Percentiles rank a stretch among this genome's conserved stretches.
Conservation (phyloP, 2,113 vertebrate genomes). For the Eudyptes chrysolophus region DNA sequence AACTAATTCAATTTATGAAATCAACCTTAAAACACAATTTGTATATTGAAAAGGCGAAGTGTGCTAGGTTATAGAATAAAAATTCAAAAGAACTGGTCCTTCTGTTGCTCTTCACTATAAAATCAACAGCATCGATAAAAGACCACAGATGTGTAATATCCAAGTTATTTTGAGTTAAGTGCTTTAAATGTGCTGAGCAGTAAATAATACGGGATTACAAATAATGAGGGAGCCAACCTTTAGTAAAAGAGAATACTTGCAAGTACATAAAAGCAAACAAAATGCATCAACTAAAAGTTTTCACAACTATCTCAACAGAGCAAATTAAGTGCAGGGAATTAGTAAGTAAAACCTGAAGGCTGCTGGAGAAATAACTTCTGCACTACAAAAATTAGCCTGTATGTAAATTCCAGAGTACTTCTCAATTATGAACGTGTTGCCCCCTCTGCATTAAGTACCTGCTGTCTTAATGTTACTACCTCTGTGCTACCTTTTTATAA, state of each 20-base stretch:
- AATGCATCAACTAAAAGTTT: not conserved
- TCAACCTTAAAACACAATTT: not conserved
- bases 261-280: not conserved
- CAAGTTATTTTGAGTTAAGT: conserved; percentile 38
- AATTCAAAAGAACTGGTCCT: not conserved
- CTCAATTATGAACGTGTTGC: not conserved
- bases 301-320: not conserved
- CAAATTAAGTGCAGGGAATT: not conserved
- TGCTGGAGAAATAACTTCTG: not conserved
- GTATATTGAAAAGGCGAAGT: not conserved
- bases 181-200: conserved; percentile 10
- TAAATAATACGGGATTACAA: conserved; percentile 27
- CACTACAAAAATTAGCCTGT: not conserved
- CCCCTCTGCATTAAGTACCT: not conserved
- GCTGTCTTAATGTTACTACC: not conserved
- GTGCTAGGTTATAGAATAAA: not conserved
- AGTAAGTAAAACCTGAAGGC: not conserved
- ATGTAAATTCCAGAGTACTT: not conserved
- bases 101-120: not conserved
- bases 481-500: not conserved
- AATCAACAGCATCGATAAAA: not conserved
- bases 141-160: not conserved
- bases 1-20: not conserved
- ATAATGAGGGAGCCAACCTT: not conserved
- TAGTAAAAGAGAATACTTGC: not conserved